Conservation (phyloP, 1,140 invertebrate genomes). For the Musca vetustissima region DNA sequence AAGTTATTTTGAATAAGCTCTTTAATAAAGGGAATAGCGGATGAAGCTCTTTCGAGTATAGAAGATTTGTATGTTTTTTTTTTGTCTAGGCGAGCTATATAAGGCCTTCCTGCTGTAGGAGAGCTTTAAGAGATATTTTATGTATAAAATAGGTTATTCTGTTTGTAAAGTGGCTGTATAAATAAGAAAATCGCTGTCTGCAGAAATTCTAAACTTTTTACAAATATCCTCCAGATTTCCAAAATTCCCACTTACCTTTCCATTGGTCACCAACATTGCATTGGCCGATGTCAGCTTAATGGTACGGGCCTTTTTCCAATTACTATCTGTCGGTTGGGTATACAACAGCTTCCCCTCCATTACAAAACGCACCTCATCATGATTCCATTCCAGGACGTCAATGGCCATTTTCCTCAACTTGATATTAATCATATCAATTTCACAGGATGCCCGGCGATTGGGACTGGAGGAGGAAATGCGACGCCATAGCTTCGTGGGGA, state of each 20-base stretch:
- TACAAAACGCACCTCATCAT: conserved; percentile 84
- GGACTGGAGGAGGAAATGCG: conserved; percentile 79
- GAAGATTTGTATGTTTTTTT: too few relatives aligned
- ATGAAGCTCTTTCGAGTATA: too few relatives aligned
- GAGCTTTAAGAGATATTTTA: too few relatives aligned
- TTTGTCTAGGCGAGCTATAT: too few relatives aligned
- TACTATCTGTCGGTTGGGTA: conserved; percentile 84
- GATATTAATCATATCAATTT: conserved; percentile 84
- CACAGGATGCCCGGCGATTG: conserved; percentile 69
- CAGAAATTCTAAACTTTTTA: too few relatives aligned
- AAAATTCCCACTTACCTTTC: conserved; percentile 68
- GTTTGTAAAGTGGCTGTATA: too few relatives aligned
- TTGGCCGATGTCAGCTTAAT: conserved; percentile 86
- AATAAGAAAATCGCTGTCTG: too few relatives aligned
- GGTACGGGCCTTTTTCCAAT: conserved; percentile 83
- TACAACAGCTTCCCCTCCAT: conserved; percentile 84
- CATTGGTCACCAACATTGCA: conserved; percentile 83
- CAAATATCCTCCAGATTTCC: too few relatives aligned
- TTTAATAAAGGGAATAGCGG: too few relatives aligned
- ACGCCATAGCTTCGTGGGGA: conserved; percentile 86
- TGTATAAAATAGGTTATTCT: too few relatives aligned
- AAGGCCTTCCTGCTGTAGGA: too few relatives aligned
- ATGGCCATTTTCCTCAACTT: conserved; percentile 89
- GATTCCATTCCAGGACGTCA: conserved; percentile 89
- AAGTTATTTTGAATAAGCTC: too few relatives aligned